Base-by-base conservation (phyloP, 2,797 vertebrate species). In the Ceryle rudis region DNA sequence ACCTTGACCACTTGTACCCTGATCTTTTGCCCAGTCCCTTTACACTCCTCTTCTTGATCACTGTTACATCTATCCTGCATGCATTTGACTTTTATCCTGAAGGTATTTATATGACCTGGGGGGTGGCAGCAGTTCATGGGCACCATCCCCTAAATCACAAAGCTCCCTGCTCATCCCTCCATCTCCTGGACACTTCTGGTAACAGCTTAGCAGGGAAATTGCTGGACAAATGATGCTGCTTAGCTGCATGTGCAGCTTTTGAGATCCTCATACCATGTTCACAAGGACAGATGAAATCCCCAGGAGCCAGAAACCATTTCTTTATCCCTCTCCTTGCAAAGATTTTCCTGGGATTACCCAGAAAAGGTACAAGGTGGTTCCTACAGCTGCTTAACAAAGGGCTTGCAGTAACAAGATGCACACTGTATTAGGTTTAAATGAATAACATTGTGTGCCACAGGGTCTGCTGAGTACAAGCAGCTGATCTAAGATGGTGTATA, bases 61-160 rank as follows among this genome's bases (percentile, higher is more conserved):
- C 9, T n/a, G 20, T 54, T 35, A 29, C 14, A 15, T 86, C 73
- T 31, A n/a, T 65, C 37, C 33, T 73, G 28, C 7, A 39, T 13
- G 13, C 51, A 13, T 78, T 41, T 62, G 20, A 52, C 35, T 71
- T 77, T 85, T 31, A 35, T 57, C 37, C 31, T 73, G 29, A 8
- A 35, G 11, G 11, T 66, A 21, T 73, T 35, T 62, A 41, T 14
- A 49, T 47, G 13, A 88, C 41, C 5, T 90, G 29, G 9, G 25
- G 44, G 10, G 29, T 0, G 3, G 54, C 47, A 90, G 61, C 47
- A 44, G 58, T 19, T 5, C 42, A 13, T 0, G 0, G 64, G n/a
- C 64, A 54, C 23, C 3, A 1, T 21, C 7, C 28, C 29, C 57
- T 58, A 57, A 58, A 69, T 39, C 33, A 14, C 0, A 5, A 69